Base-by-base conservation (phyloP, 2,797 vertebrate genomes). In the Tragelaphus oryx region DNA sequence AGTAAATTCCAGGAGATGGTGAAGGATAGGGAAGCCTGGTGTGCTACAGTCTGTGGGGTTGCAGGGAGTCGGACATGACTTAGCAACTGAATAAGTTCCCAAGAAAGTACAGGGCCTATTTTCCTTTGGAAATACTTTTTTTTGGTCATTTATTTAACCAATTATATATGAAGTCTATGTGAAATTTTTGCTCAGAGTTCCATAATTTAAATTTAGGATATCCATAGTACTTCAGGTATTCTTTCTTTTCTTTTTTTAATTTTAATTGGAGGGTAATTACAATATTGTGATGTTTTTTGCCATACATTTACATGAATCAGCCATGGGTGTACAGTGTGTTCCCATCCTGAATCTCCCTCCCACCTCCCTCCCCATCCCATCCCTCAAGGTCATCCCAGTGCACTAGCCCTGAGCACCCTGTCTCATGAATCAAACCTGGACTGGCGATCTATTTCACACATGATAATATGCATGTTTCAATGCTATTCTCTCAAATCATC, bases 171-270 rank as follows among this genome's bases (percentile, higher is more conserved):
- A 87, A 83, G 30, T 79, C 6, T 68, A 41, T 82, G 74, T 81
- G 68, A 94, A 91, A 57, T 52, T 89, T 86, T 93, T 93, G 9
- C 68, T 87, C 48, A 79, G 37, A 60, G 41, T 93, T 68, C 8
- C 18, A 28, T 83, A 62, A n/a, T 88, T 95, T 87, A 92, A 91
- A 87, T 86, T 91, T 80, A 46, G 88, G 28, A 55, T 81, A 85
- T 54, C 48, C 5, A 71, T 79, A 57, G 41, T 78, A 57, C 46
- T 87, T 94, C 16, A 89, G 37, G 30, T 91, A 86, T 93, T 94
- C 60, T 62, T 65, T 17, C 11, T 57, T 11, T 57, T 26, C 4
- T 57, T 12, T 24, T 26, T 54, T 54, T 3, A 3, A 6, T 16
- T 55, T 55, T 55, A 55, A 55, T 55, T 55, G 22, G 8, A 55